Conservation (phyloP, 2,113 vertebrate genomes). For the Gobiocypris rarus region DNA sequence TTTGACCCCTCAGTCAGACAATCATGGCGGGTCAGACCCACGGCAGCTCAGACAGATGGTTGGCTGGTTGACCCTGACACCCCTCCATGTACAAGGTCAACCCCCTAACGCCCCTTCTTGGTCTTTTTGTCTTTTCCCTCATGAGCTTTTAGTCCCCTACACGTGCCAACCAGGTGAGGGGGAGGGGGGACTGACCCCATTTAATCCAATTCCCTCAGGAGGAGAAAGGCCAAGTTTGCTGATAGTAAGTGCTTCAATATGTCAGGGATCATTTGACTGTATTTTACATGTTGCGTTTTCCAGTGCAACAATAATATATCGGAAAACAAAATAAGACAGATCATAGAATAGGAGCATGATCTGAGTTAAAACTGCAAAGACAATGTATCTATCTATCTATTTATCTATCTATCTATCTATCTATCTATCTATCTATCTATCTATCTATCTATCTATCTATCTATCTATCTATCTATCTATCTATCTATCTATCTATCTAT, state of each 20-base stretch:
- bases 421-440: too few species aligned
- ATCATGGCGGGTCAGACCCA: conserved; percentile 73
- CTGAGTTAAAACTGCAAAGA: neutral
- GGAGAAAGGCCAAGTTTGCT: conserved; percentile 10
- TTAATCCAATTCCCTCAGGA: conserved; percentile 51
- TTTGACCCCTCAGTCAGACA: conserved; percentile 66
- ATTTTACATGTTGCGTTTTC: neutral
- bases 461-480: too few species aligned
- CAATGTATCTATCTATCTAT: too few species aligned
- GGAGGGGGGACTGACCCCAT: conserved; percentile 39
- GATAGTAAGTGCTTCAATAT: conserved; percentile 47
- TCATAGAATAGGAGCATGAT: neutral
- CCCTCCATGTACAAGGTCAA: conserved; percentile 76
- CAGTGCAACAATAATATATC: neutral
- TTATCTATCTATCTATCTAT: too few species aligned
- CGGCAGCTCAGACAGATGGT: conserved; percentile 76
- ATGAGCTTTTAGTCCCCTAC: conserved; percentile 40
- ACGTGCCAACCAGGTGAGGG: conserved; percentile 49
- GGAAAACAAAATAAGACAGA: neutral
- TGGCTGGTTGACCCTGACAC: conserved; percentile 57
- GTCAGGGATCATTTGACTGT: neutral
- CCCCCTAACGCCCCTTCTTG: conserved; percentile 65
- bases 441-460: too few species aligned
- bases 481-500: too few species aligned
- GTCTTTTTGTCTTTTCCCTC: conserved; percentile 65